Conservation (phyloP, 2,113 vertebrate genomes). For the Xerus inauris region DNA sequence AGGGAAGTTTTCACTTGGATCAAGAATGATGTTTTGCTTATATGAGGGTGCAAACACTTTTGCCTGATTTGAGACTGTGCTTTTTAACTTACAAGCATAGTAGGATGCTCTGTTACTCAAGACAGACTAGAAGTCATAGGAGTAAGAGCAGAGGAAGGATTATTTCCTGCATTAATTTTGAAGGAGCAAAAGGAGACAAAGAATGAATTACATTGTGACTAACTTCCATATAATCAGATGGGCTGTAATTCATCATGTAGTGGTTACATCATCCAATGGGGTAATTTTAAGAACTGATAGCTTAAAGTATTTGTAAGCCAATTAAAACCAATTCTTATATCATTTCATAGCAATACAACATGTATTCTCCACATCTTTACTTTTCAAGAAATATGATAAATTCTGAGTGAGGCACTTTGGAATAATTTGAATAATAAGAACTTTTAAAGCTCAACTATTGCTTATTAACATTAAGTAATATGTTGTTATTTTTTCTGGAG, state of each 20-base stretch:
- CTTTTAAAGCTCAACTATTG: neutral
- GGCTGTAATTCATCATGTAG: neutral
- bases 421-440: neutral
- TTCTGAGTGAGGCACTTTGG: neutral
- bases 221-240: neutral
- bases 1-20: neutral
- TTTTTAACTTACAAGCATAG: neutral
- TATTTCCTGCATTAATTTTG: neutral
- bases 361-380: neutral
- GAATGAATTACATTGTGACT: neutral
- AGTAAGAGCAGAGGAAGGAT: neutral
- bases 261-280: neutral
- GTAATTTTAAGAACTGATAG: neutral
- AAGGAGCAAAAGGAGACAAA: neutral
- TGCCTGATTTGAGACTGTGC: neutral
- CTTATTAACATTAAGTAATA: neutral
- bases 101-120: neutral
- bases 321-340: neutral
- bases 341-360: neutral
- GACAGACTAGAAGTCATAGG: neutral
- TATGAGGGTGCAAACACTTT: neutral
- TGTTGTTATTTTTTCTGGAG: neutral
- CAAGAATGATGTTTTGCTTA: neutral
- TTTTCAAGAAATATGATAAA: neutral
- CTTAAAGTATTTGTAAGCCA: neutral